Conservation (phyloP, 2,888 invertebrate species). For the Diaperis boleti region DNA sequence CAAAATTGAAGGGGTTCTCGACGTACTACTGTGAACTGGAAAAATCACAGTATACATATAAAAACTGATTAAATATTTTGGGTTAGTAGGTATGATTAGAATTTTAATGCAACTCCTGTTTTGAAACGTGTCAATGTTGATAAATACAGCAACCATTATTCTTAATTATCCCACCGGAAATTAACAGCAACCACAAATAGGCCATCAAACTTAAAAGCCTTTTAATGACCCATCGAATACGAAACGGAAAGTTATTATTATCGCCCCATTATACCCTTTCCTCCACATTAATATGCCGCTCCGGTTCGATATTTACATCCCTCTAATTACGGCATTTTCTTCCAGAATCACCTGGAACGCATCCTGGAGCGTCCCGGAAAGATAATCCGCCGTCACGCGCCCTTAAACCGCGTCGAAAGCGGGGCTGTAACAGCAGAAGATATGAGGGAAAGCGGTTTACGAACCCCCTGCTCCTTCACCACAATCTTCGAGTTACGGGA, state of each 20-base stretch:
- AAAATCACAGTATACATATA: too few relatives aligned
- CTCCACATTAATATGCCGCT: not conserved
- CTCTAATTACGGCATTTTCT: constrained; percentile 47
- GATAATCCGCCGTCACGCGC: constrained; percentile 64
- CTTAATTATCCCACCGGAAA: not conserved
- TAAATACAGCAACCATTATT: not conserved
- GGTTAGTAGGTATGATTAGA: too few relatives aligned
- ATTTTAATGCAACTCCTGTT: too few relatives aligned
- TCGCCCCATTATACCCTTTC: not conserved
- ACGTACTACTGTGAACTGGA: too few relatives aligned
- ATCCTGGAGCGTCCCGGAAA: constrained; percentile 87
- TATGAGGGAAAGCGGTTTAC: constrained; percentile 68
- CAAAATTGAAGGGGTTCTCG: too few relatives aligned
- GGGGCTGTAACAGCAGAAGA: constrained; percentile 77
- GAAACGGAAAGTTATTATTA: not conserved
- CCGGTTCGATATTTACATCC: not conserved
- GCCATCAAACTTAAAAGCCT: too few relatives aligned
- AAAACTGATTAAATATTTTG: too few relatives aligned
- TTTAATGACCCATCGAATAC: too few relatives aligned
- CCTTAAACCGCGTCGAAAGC: constrained; percentile 68
- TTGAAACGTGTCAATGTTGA: too few relatives aligned
- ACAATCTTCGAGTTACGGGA: constrained; percentile 87
- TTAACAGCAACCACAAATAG: not conserved
- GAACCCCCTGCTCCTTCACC: constrained; percentile 76
- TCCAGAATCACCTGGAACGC: constrained; percentile 86